Conservation (phyloP, 2,888 invertebrate genomes). For the Steinernema scapterisci region DNA sequence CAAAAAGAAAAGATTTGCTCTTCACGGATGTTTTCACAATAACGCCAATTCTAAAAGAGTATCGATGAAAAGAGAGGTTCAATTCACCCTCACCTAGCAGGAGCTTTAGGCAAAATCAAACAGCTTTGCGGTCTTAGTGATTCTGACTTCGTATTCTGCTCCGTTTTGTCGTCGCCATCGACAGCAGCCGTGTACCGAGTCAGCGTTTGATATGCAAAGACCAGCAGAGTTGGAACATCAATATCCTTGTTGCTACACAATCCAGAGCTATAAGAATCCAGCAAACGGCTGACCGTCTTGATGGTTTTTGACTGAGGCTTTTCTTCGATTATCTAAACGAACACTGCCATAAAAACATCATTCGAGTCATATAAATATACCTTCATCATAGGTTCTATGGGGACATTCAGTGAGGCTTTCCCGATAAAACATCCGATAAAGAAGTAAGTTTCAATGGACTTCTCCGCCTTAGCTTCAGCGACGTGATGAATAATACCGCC, state of each 20-base stretch:
- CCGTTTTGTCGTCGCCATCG: constrained; percentile 11
- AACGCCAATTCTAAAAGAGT: constrained; percentile 41
- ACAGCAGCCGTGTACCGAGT: background rate
- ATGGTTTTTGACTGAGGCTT: constrained; percentile 77
- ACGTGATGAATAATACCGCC: constrained; percentile 79
- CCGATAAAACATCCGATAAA: constrained; percentile 42
- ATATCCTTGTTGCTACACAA: constrained; percentile 82
- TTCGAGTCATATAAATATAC: constrained; percentile 69
- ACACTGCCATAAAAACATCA: background rate
- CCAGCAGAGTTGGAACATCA: constrained; percentile 76
- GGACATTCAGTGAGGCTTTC: constrained; percentile 69
- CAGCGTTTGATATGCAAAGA: constrained; percentile 73
- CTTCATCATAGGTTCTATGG: constrained; percentile 82
- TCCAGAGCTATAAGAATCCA: constrained; percentile 71
- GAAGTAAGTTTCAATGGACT: constrained; percentile 74
- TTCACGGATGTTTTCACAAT: constrained; percentile 69
- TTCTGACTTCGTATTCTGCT: background rate
- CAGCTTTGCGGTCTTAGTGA: constrained; percentile 43
- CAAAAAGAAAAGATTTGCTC: constrained; percentile 81
- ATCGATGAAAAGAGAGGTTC: background rate
- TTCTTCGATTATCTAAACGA: constrained; percentile 72
- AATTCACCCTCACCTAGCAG: constrained; percentile 42
- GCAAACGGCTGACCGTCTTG: constrained; percentile 75
- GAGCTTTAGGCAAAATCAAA: constrained; percentile 44
- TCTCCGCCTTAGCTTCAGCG: constrained; percentile 74